Evolutionary conservation across 2,797 vertebrate genomes (phyloP).

Genomic region (Halcyon badia): DNA sequence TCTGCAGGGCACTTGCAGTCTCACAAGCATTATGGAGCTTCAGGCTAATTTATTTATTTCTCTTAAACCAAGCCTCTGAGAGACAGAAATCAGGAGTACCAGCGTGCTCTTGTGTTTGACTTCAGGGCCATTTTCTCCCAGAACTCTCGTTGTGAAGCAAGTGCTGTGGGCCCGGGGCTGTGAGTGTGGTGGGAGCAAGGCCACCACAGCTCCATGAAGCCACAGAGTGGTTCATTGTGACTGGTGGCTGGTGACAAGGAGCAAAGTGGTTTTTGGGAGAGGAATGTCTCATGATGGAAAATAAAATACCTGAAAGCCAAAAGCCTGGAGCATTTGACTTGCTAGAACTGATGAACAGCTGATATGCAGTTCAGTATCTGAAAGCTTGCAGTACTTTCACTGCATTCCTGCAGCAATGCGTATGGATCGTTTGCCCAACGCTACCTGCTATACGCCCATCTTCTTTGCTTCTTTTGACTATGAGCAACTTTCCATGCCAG

Average conservation of each 20-base stretch:
- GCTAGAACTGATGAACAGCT: not conserved
- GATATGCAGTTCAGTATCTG: not conserved
- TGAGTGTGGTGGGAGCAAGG: not conserved
- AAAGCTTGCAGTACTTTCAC: not conserved
- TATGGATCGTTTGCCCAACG: not conserved
- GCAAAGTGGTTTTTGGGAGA: not conserved
- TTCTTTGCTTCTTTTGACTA: not conserved
- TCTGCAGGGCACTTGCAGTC: constrained; percentile 57
- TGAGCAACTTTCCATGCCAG: not conserved
- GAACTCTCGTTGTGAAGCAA: not conserved
- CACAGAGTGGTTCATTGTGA: not conserved
- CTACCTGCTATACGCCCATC: not conserved
- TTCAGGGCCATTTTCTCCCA: not conserved
- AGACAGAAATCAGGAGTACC: constrained; percentile 20
- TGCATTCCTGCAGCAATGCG: not conserved
- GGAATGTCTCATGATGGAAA: not conserved
- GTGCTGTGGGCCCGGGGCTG: not conserved
- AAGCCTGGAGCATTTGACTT: not conserved
- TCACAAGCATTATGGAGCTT: constrained; percentile 37
- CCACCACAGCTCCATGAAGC: not conserved
- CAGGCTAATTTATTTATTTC: constrained; percentile 70
- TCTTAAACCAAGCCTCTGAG: not conserved
- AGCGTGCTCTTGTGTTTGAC: not conserved
- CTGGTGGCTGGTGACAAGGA: not conserved
- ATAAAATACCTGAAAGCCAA: not conserved